Percentiles rank a stretch among this genome's conserved stretches.
These are phyloP conservation scores for Cathartes aura DNA, from an alignment of 2,113 vertebrate species.

Conservation along the genomic window DNA sequence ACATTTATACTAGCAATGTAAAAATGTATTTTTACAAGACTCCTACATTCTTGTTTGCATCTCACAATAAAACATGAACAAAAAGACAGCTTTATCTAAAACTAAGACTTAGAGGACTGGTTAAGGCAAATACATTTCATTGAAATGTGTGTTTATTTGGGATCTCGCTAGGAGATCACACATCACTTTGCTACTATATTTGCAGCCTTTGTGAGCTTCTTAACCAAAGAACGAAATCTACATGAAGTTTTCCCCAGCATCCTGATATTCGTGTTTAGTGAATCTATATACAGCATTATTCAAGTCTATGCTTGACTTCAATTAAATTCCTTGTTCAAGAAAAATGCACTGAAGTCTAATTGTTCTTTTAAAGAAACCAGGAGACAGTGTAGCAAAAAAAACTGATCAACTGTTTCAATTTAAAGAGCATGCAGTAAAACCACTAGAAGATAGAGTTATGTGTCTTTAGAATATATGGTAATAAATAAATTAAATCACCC, in stretches of 20 bases:
- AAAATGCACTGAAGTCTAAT: background rate
- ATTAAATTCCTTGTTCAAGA: constrained; percentile 1
- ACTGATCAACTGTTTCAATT: constrained; percentile 36
- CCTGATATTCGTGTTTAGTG: background rate
- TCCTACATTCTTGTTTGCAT: background rate
- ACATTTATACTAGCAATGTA: background rate
- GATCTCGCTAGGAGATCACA: background rate
- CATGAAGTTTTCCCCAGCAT: background rate
- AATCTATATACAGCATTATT: background rate
- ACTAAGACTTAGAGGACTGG: background rate
- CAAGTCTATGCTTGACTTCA: background rate
- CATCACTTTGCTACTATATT: background rate
- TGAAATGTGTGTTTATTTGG: background rate
- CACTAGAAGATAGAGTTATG: constrained; percentile 34
- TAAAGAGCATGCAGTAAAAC: constrained; percentile 33
- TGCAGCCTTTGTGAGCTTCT: background rate
- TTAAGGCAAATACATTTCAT: background rate
- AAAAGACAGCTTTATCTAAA: background rate
- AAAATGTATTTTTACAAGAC: background rate
- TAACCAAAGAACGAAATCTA: background rate
- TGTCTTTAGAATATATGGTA: constrained; percentile 40
- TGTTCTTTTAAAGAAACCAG: background rate
- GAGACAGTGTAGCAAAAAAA: background rate
- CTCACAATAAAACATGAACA: background rate
- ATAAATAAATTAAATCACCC: constrained; percentile 69